Evolutionary conservation across 2,113 vertebrate genomes (phyloP), one percentile per base, ranked within the genome.

Genomic region (Gopherus evgoodei): DNA sequence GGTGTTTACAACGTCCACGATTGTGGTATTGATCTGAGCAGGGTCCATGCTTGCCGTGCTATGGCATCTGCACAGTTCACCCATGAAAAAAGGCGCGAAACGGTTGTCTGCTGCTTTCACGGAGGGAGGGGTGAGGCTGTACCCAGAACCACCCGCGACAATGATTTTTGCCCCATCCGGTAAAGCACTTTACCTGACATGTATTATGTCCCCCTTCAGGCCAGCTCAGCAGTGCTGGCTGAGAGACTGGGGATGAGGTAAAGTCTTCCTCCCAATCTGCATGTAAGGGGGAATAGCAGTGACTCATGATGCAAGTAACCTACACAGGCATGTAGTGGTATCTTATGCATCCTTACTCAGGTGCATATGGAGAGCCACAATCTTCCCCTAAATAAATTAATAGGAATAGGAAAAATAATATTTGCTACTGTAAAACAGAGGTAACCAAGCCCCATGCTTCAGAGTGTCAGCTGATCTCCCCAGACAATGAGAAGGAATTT

Each of bases 371-470:
- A 42, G 12, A 75, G 11, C 54, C 52, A 42, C n/a, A 25, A 53
- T 44, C 84, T 79, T 76, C 31, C 56, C 19, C n/a, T 83, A 81
- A n/a, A 89, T 53, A 69, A 69, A 52, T 13, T 25, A 57, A 57
- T 57, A 49, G 47, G 24, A 57, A 57, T 31, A 65, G 59, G 31
- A 65, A 31, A 17, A 14, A 65, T 83, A 29, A 5, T 57, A 7
- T 19, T 69, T 88, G 14, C 17, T 42, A 21, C 1, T 2, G 7
- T 31, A 22, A 78, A 89, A 89, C 17, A 2, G 5, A 17, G 8
- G 10, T 75, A 75, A 75, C 38, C 10, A 75, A 75, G 19, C 53
- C 59, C 82, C 14, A 3, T 2, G 69, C 0, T 0, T 24, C 42
- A 82, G 7, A 35, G 11, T 35, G 16, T 29, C 11, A 8, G 10